Base-by-base conservation (phyloP, 1,140 invertebrate genomes). In the Drosophila rufa region DNA sequence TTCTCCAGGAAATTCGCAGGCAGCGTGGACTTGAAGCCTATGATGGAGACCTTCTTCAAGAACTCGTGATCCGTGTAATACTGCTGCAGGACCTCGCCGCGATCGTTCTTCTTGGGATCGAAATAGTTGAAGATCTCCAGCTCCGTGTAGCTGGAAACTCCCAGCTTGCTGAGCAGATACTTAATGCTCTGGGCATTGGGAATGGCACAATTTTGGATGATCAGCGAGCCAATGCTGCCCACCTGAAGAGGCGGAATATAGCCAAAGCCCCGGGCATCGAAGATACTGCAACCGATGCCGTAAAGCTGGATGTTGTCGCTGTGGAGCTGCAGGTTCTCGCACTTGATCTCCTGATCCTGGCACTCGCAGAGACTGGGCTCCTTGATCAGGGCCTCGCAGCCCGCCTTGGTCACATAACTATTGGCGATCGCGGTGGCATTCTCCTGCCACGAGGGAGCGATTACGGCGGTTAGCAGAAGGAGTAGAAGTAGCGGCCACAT, bases 261-360 rank as follows among this genome's bases (percentile, higher is more conserved):
- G 3, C 82, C 85, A 7, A 74, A 90, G 4, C 81, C 85, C 15
- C 82, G 61, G 4, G 76, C 71, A 69, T 91, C 86, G 11, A 91
- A 86, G 5, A 85, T 71, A 15, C 59, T 82, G 45, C 85, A 90
- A 5, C 60, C 50, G 4, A 90, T 82, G 40, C 75, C 70, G 14
- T 86, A 81, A 0, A 89, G 27, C 9, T 80, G 61, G 19, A 62
- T 25, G 14, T 62, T 55, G 7, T 87, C 69, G 40, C 82, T 90
- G 61, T 70, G 67, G 4, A 90, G 47, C 3, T 71, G 70, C 0
- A 91, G 58, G 30, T 71, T 85, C 3, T 89, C 85, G 27, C 85
- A 90, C 45, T 91, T 90, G 79, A 90, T 90, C 53, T 80, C 67
- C 33, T 82, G 67, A 50, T 91, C 79, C 53, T 79, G 75, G 36